Evolutionary conservation across 2,113 vertebrate species (phyloP).

Genomic region (Hystrix cristata): DNA sequence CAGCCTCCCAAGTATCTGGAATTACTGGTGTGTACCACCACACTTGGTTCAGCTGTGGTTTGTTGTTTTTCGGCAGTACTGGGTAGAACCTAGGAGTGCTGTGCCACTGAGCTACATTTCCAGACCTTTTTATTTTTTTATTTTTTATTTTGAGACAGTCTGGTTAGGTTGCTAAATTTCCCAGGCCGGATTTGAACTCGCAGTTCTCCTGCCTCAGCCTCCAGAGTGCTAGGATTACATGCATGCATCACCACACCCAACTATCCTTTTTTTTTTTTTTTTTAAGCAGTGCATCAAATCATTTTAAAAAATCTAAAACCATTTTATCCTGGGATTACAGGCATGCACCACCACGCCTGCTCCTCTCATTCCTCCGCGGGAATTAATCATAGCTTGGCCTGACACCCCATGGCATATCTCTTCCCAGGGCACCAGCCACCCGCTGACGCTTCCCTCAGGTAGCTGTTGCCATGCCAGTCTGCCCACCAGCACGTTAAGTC

Average conservation of each 20-base stretch:
- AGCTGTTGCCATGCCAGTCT: slow-evolving; percentile 58
- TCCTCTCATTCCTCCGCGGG: slow-evolving; percentile 31
- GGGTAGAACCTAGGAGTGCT: not conserved
- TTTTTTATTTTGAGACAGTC: not conserved
- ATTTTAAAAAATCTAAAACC: not conserved
- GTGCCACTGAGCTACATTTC: not conserved
- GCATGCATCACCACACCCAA: not conserved
- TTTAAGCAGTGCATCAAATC: not conserved
- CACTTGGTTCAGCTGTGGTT: not conserved
- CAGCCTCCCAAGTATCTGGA: not conserved
- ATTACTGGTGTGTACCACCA: not conserved
- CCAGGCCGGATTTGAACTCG: not conserved
- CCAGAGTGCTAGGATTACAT: not conserved
- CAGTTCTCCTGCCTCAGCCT: not conserved
- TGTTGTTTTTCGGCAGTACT: not conserved
- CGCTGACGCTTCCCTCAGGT: slow-evolving; percentile 13
- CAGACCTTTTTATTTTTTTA: not conserved
- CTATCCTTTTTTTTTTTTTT: not conserved
- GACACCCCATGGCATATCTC: not conserved
- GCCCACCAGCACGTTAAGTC: not conserved
- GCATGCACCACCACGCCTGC: not conserved
- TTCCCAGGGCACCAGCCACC: slow-evolving; percentile 42
- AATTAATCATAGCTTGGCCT: slow-evolving; percentile 53
- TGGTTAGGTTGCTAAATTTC: not conserved
- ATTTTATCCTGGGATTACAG: not conserved